phyloP scores from a whole-genome alignment of 2,113 vertebrate genomes.

The Polypterus bichir region DNA sequence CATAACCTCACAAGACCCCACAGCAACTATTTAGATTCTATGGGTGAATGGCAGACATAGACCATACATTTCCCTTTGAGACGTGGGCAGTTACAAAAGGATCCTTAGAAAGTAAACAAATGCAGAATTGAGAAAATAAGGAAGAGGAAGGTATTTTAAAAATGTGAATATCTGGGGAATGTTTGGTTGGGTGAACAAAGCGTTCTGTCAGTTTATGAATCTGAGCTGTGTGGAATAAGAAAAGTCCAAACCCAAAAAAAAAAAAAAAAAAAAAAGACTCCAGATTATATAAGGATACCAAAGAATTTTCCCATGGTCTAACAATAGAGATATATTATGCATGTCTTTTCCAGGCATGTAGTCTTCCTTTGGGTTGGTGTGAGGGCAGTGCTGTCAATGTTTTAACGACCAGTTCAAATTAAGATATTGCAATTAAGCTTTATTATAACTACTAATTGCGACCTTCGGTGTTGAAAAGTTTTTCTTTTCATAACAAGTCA shows the following conservation, averaged over 20 bases:
- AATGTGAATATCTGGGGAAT: slow-evolving; percentile 92
- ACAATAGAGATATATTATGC: slow-evolving; percentile 41
- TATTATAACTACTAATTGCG: too few species aligned
- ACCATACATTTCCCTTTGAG: slow-evolving; percentile 54
- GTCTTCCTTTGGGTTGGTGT: slow-evolving; percentile 35
- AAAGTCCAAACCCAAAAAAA: slow-evolving; percentile 25
- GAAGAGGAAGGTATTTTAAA: slow-evolving; percentile 79
- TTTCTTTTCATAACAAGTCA: too few species aligned
- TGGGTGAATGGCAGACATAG: slow-evolving; percentile 30
- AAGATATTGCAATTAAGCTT: slow-evolving; percentile 9
- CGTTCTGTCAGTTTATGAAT: slow-evolving; percentile 37
- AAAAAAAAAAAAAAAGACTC: slow-evolving; percentile 27
- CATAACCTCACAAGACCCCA: too few species aligned
- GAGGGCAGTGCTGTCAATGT: slow-evolving; percentile 40
- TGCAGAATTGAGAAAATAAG: slow-evolving; percentile 94
- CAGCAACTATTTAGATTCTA: slow-evolving; percentile 28
- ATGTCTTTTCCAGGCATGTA: slow-evolving; percentile 41
- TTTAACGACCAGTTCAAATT: slow-evolving; percentile 24
- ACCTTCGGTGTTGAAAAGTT: too few species aligned
- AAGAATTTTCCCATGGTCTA: slow-evolving; percentile 61
- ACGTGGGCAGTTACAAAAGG: slow-evolving; percentile 70
- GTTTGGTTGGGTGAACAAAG: slow-evolving; percentile 51
- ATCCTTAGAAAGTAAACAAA: slow-evolving; percentile 89
- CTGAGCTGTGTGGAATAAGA: slow-evolving; percentile 34
- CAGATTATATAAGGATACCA: slow-evolving; percentile 34